Conservation (phyloP, 1,140 invertebrate species). For the Brachionus sp. region DNA sequence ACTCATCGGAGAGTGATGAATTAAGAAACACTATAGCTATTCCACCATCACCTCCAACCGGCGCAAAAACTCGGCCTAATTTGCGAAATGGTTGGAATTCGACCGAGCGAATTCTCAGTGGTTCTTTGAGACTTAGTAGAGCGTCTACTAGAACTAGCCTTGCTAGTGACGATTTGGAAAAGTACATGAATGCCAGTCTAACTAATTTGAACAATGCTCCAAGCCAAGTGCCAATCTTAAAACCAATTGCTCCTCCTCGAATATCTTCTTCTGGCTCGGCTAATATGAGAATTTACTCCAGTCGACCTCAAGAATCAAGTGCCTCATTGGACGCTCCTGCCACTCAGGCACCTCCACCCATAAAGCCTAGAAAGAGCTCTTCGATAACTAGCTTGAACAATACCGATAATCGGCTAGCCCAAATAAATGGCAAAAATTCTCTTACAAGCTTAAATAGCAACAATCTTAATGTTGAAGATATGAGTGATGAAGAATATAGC, state of each 20-base stretch:
- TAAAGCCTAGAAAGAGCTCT: conserved; percentile 42
- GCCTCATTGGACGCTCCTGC: neutral
- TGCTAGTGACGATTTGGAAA: conserved; percentile 39
- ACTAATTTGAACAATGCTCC: neutral
- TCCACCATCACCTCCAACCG: conserved; percentile 36
- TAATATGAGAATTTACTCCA: conserved; percentile 17
- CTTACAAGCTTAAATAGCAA: neutral
- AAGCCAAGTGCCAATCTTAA: neutral
- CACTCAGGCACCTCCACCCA: conserved; percentile 27
- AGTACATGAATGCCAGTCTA: conserved; percentile 10
- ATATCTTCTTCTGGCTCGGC: neutral
- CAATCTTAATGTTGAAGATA: conserved; percentile 39
- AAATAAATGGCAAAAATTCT: neutral
- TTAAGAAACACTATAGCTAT: neutral
- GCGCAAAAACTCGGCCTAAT: conserved; percentile 21
- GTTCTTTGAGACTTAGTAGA: neutral
- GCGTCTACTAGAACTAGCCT: conserved; percentile 38
- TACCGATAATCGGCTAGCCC: neutral
- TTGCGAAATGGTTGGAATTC: conserved; percentile 32
- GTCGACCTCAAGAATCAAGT: conserved; percentile 11
- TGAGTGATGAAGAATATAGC: conserved; percentile 30
- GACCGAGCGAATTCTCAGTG: conserved; percentile 29
- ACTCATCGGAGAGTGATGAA: neutral
- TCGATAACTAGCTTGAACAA: conserved; percentile 22
- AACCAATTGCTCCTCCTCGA: conserved; percentile 26